These are phyloP conservation scores for Felis chaus DNA, from an alignment of 2,113 vertebrate genomes.

Conservation along the genomic window DNA sequence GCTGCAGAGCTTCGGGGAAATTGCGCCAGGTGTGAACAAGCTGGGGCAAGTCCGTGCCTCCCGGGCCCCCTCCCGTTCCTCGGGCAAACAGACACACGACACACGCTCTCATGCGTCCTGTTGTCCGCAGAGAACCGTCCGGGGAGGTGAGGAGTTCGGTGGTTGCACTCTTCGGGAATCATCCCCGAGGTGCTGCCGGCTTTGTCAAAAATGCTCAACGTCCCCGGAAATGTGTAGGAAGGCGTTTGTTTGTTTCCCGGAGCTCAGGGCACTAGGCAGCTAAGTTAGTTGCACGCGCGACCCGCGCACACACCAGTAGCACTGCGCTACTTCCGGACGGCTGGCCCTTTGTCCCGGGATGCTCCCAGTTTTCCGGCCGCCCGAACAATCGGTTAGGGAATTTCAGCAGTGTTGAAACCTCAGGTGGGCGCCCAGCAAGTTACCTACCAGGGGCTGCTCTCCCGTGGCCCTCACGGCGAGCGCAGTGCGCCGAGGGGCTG, in stretches of 20 bases:
- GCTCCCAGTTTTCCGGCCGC: background rate
- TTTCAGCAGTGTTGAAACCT: background rate
- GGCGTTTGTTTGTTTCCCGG: background rate
- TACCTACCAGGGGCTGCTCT: background rate
- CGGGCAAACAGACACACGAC: background rate
- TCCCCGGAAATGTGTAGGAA: background rate
- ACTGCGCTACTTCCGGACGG: background rate
- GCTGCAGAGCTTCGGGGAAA: constrained; percentile 36
- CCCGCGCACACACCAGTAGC: background rate
- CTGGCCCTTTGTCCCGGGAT: background rate
- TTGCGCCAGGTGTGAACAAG: constrained; percentile 67
- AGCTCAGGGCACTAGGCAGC: background rate
- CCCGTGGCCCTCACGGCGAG: background rate
- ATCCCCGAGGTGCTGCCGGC: background rate
- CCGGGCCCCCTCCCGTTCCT: background rate
- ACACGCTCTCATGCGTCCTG: background rate
- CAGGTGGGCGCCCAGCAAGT: background rate
- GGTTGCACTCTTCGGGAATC: background rate
- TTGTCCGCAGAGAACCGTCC: background rate
- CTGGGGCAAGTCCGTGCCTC: constrained; percentile 62
- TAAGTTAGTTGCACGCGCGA: background rate
- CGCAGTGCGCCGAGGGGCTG: background rate
- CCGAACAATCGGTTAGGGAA: background rate
- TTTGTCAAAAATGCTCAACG: background rate
- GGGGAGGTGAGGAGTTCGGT: background rate